Evolutionary conservation across 35 echinoderm and acorn worm species (phyloP).

Genomic region (Diadema setosum): DNA sequence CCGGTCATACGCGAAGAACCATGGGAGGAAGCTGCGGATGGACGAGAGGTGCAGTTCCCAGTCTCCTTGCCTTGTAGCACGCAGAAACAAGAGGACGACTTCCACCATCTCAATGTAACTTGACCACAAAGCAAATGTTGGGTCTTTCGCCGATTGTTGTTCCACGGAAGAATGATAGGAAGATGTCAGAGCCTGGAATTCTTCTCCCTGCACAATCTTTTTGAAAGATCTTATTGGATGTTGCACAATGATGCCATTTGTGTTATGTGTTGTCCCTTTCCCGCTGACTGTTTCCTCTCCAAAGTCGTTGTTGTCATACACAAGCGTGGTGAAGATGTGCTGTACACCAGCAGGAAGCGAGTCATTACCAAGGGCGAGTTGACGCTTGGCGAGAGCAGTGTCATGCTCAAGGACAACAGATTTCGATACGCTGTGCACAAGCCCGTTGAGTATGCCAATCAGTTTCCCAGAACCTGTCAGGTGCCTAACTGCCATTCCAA

Average conservation of each 20-base stretch:
- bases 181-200: not conserved
- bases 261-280: conserved; percentile 83
- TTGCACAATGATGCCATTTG: conserved; percentile 81
- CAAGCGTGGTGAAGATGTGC: conserved; percentile 28
- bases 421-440: conserved; percentile 41
- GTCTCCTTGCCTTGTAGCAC: not conserved
- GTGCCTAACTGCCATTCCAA: conserved; percentile 44
- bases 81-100: conserved; percentile 5
- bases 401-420: conserved; percentile 34
- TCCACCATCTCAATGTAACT: conserved; percentile 45
- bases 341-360: not conserved
- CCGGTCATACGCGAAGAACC: conserved; percentile 75
- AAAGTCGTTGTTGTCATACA: conserved; percentile 86
- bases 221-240: not conserved
- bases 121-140: conserved; percentile 32
- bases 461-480: conserved; percentile 37
- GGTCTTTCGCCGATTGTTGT: not conserved
- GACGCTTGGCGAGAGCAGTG: conserved; percentile 39
- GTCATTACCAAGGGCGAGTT: not conserved
- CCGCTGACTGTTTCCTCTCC: conserved; percentile 69
- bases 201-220: not conserved
- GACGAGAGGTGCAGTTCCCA: conserved; percentile 1
- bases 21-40: conserved; percentile 47
- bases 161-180: not conserved
- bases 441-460: conserved; percentile 50